phyloP scores from a whole-genome alignment of 2,113 vertebrate genomes.

The Tragelaphus scriptus region DNA sequence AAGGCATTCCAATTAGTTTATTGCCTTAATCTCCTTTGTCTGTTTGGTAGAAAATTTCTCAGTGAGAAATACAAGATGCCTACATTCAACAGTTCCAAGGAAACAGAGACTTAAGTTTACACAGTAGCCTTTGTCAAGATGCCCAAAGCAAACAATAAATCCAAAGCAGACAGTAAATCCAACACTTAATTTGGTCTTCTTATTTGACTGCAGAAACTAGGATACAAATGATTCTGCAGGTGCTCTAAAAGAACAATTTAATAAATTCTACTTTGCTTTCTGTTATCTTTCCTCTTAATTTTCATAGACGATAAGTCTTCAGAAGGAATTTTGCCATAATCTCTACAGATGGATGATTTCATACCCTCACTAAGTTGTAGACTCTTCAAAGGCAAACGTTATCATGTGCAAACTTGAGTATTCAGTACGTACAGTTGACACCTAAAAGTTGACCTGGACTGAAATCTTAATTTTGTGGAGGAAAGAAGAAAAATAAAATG shows the following conservation, averaged over 20 bases:
- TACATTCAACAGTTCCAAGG: slow-evolving; percentile 30
- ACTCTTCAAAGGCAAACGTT: not conserved
- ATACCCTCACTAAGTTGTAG: not conserved
- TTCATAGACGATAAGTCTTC: slow-evolving; percentile 25
- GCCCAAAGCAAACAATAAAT: slow-evolving; percentile 57
- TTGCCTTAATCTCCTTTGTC: slow-evolving; percentile 45
- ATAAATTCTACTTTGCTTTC: slow-evolving; percentile 52
- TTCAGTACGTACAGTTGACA: not conserved
- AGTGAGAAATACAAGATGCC: slow-evolving; percentile 57
- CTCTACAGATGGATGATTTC: slow-evolving; percentile 1
- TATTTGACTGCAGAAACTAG: slow-evolving; percentile 46
- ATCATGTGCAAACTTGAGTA: not conserved
- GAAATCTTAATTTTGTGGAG: slow-evolving; percentile 8
- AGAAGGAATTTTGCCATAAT: slow-evolving; percentile 1
- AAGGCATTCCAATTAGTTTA: slow-evolving; percentile 31
- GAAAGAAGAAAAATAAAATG: not conserved
- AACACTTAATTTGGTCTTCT: slow-evolving; percentile 62
- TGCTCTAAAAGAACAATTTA: slow-evolving; percentile 46
- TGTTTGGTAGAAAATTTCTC: slow-evolving; percentile 44
- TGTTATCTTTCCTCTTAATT: slow-evolving; percentile 42
- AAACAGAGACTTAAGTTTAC: slow-evolving; percentile 55
- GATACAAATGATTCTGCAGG: slow-evolving; percentile 43
- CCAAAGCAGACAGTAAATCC: slow-evolving; percentile 51
- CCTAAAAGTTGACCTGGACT: not conserved
- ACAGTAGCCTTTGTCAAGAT: slow-evolving; percentile 34